Conservation (phyloP, 2,113 vertebrate genomes). For the Lasiurus cinereus region DNA sequence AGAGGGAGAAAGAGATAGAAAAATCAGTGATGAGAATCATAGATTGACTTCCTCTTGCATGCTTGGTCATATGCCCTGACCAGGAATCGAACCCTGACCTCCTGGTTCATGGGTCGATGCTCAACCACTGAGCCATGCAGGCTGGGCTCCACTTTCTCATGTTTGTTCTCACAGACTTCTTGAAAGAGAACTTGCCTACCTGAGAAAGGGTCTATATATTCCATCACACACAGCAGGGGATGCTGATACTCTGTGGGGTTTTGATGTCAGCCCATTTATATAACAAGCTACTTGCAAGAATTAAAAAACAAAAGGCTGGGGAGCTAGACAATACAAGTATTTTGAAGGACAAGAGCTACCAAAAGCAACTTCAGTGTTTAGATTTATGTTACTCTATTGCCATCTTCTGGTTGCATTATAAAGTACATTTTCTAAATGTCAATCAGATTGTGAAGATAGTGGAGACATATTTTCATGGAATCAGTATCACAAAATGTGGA, state of each 20-base stretch:
- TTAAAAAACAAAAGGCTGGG: conserved; percentile 47
- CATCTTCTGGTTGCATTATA: conserved; percentile 76
- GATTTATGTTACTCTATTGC: conserved; percentile 74
- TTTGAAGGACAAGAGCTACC: conserved; percentile 48
- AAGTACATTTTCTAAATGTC: conserved; percentile 49
- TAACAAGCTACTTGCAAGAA: conserved; percentile 33
- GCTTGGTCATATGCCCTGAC: no score
- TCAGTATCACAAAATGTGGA: background rate
- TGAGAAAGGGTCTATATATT: background rate
- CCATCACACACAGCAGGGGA: background rate
- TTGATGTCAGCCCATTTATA: background rate
- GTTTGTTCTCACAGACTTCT: conserved; percentile 33
- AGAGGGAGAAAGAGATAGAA: no score
- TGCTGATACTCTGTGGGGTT: background rate
- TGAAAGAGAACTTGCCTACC: background rate
- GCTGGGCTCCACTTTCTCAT: background rate
- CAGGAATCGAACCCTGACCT: no score
- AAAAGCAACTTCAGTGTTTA: background rate
- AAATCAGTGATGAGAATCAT: no score
- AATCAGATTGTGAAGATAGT: background rate
- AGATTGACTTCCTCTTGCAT: no score
- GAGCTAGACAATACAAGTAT: background rate
- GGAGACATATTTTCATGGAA: background rate
- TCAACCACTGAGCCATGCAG: no score
- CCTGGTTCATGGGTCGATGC: no score